phyloP scores from a whole-genome alignment of 2,888 invertebrate genomes.

The Parasteatoda lunata region DNA sequence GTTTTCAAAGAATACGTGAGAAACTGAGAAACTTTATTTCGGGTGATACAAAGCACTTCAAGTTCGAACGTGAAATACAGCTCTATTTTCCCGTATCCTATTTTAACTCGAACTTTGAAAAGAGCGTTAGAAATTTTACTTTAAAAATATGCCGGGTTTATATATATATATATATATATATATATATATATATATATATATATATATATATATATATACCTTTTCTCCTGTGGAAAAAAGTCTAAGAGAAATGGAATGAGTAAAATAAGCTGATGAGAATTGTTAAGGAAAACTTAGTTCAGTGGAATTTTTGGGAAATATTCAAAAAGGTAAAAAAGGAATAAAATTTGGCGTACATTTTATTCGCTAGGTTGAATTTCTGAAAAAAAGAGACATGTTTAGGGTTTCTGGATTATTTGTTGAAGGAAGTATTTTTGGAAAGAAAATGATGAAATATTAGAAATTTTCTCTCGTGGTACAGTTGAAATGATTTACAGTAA shows the following conservation, averaged over 20 bases:
- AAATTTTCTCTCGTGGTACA: too few relatives aligned
- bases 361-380: too few relatives aligned
- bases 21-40: slow-evolving; percentile 35
- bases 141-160: slow-evolving; percentile 15
- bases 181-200: too few relatives aligned
- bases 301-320: neutral
- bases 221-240: neutral
- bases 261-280: neutral
- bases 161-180: too few relatives aligned
- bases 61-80: neutral
- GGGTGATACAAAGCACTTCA: slow-evolving; percentile 16
- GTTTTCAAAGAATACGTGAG: slow-evolving; percentile 16
- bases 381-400: too few relatives aligned
- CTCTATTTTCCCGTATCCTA: neutral
- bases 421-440: too few relatives aligned
- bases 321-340: neutral
- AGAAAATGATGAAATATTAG: too few relatives aligned
- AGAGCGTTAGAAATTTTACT: neutral
- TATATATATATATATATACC: too few relatives aligned
- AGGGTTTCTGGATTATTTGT: too few relatives aligned
- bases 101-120: neutral
- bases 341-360: too few relatives aligned
- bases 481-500: too few relatives aligned
- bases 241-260: neutral
- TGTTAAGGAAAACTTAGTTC: neutral